Conservation (phyloP, 2,113 vertebrate species). For the Apteryx owenii region DNA sequence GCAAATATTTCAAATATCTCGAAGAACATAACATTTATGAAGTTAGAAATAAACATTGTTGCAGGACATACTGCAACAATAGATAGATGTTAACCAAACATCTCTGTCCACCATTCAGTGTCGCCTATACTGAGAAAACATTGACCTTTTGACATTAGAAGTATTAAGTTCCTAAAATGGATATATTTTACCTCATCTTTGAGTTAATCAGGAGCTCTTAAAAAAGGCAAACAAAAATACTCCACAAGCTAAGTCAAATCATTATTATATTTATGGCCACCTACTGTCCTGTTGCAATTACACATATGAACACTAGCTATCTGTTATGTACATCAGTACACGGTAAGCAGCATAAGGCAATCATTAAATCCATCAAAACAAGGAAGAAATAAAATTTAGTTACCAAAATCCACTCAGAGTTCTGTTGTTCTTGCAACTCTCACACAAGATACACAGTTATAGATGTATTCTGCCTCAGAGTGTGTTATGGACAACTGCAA, state of each 20-base stretch:
- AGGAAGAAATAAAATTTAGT: not conserved
- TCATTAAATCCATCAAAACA: not conserved
- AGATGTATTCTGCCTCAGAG: not conserved
- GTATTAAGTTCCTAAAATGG: not conserved
- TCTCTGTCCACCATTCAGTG: not conserved
- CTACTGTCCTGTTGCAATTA: not conserved
- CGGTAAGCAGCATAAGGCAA: not conserved
- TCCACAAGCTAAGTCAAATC: not conserved
- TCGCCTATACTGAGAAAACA: slow-evolving; percentile 15
- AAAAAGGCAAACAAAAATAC: not conserved
- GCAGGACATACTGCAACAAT: not conserved
- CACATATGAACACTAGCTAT: not conserved
- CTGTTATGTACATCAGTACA: not conserved
- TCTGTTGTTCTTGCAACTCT: not conserved
- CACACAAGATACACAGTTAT: not conserved
- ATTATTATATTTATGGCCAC: not conserved
- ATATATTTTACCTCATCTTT: not conserved
- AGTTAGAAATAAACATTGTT: not conserved
- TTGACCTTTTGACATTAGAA: not conserved
- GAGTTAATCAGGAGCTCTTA: slow-evolving; percentile 2
- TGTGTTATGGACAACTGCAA: not conserved
- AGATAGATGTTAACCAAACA: not conserved
- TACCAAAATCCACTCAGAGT: not conserved
- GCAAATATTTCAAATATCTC: not conserved
- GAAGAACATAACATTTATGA: not conserved